A percentile compares a stretch with the other conserved stretches of the same genome.
phyloP scores from a whole-genome alignment of 2,888 invertebrate species.

The Nycteola revayana region DNA sequence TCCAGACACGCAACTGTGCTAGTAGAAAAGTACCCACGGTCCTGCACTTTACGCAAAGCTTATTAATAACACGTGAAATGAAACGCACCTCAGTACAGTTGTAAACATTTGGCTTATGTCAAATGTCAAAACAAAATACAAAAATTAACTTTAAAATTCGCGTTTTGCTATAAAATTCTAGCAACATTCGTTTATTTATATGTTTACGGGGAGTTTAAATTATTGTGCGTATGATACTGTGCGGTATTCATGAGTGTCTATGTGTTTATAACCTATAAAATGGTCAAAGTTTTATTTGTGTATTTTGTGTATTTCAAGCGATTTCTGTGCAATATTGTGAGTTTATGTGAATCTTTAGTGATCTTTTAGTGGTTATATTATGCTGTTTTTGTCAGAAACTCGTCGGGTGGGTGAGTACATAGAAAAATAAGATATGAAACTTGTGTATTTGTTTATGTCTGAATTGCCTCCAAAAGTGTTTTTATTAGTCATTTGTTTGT shows the following conservation, averaged over 20 bases:
- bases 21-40: too few species aligned
- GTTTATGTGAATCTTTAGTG: slow-evolving; percentile 8
- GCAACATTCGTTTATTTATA: background rate
- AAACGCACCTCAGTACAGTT: slow-evolving; percentile 12
- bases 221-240: background rate
- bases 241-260: slow-evolving; percentile 1
- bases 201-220: background rate
- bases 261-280: slow-evolving; percentile 29
- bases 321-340: slow-evolving; percentile 5
- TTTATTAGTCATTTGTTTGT: background rate
- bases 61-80: too few species aligned
- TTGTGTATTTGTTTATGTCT: slow-evolving; percentile 5
- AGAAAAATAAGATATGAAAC: slow-evolving; percentile 20
- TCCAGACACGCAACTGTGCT: too few species aligned
- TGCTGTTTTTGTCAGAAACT: background rate
- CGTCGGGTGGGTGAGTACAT: slow-evolving; percentile 29
- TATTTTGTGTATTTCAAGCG: slow-evolving; percentile 6
- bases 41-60: too few species aligned
- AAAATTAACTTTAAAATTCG: background rate
- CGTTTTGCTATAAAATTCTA: background rate
- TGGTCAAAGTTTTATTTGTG: slow-evolving; percentile 10
- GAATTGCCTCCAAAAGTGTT: background rate
- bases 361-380: slow-evolving; percentile 2
- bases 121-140: slow-evolving; percentile 35
- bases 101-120: slow-evolving; percentile 40